Base-by-base conservation (phyloP, 2,888 invertebrate species). In the Acanthosepion pharaonis region DNA sequence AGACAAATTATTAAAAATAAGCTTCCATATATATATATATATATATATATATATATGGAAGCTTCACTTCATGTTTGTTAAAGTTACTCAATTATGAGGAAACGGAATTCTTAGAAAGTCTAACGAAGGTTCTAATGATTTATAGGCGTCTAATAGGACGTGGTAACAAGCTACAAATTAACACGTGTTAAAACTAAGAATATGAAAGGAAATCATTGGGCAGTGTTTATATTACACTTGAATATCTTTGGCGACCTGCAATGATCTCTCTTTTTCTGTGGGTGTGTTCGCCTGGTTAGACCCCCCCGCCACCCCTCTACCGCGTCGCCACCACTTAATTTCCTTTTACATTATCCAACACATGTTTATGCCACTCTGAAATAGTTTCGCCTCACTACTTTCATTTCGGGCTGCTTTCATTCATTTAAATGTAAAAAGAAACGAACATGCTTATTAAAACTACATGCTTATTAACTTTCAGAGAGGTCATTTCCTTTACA, bases 241-340 rank as follows among this genome's bases (percentile, higher is more conserved):
- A 78, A 78, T n/a, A n/a, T 78, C n/a, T 78, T 78, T 78, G n/a
- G n/a, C 78, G 78, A 78, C 78, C 78, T 78, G 78, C 78, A 78
- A n/a, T 78, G n/a, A 78, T 78, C 78, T 78, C 11, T n/a, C 78
- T 11, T 78, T 78, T n/a, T n/a, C 78, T 78, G 78, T 78, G 78
- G 78, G n/a, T 78, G 78, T 78, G 78, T n/a, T 33, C 78, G n/a
- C 33, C 15, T n/a, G 15, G 23, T 33, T 11, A 20, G 9, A 3
- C 78, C 9, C 78, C 6, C 78, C 78, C 15, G 9, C 78, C 78
- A 33, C 78, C 78, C 15, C 11, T n/a, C n/a, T 33, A n/a, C 78
- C 2, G 8, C n/a, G n/a, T n/a, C 78, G 23, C 78, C 78, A 18
- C n/a, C 15, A 78, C 78, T 78, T 78, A 78, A 78, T 78, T 78